Evolutionary conservation across 2,797 vertebrate genomes (phyloP).

Genomic region (Lithobates pipiens): DNA sequence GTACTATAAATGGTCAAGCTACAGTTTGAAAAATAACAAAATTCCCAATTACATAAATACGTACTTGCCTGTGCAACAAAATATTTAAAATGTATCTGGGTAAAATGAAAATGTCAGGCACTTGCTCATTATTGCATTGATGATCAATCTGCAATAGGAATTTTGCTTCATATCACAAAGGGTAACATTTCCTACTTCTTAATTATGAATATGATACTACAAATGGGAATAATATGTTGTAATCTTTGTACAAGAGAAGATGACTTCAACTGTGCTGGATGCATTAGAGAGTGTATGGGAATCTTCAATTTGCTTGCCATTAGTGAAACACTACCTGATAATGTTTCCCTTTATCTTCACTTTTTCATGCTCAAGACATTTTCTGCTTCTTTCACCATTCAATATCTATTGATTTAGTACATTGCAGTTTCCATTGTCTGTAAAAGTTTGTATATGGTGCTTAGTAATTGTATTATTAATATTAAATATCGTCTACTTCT

Average conservation of each 20-base stretch:
- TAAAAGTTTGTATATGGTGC: slow-evolving; percentile 50
- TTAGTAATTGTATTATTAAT: slow-evolving; percentile 58
- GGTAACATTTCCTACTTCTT: slow-evolving; percentile 40
- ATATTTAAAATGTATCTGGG: not conserved
- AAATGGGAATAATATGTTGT: slow-evolving; percentile 19
- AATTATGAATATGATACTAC: slow-evolving; percentile 41
- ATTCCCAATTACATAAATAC: not conserved
- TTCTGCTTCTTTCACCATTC: slow-evolving; percentile 39
- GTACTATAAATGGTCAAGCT: no score
- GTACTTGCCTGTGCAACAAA: not conserved
- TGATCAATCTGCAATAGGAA: slow-evolving; percentile 17
- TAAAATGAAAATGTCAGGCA: not conserved
- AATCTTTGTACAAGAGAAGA: not conserved
- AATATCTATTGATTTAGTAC: not conserved
- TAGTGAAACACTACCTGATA: slow-evolving; percentile 42
- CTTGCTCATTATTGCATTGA: slow-evolving; percentile 6
- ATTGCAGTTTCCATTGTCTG: slow-evolving; percentile 47
- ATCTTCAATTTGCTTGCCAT: slow-evolving; percentile 24
- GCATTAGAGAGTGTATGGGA: not conserved
- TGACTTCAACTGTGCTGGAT: slow-evolving; percentile 29
- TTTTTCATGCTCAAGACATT: slow-evolving; percentile 43
- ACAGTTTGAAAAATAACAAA: not conserved
- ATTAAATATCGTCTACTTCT: slow-evolving; percentile 41
- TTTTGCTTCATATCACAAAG: slow-evolving; percentile 19
- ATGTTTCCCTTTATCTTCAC: slow-evolving; percentile 38